Base-by-base conservation (phyloP, 2,113 vertebrate species). In the Alligator mississippiensis region DNA sequence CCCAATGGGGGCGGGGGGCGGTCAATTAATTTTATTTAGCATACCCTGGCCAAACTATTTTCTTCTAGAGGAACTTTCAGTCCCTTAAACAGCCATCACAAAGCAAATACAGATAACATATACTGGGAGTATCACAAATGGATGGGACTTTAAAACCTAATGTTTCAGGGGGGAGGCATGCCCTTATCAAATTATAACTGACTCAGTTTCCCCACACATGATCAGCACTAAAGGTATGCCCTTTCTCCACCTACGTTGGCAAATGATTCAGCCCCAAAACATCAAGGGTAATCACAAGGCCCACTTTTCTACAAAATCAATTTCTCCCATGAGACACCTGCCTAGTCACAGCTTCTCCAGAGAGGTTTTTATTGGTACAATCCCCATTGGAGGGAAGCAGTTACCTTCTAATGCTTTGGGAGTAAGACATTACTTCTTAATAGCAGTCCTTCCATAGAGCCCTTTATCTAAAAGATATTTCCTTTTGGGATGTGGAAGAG, bases 1-100 rank as follows among this genome's bases (percentile, higher is more conserved):
- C 0, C 0, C 15, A 60, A 19, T 4, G 21, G 21, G 1, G 77
- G 11, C 55, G 80, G 55, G 74, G 84, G 84, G 11, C 0, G 0
- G 3, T 34, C 22, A 12, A 21, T 72, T 82, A 24, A 72, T 85
- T 92, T 34, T 57, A 4, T 6, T 80, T 7, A 80, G 27, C 11
- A 57, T 5, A 80, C 1, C 1, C 5, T 77, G 30, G 22, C 30
- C 38, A 10, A 79, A 58, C 9, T 62, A 18, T 72, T 89, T 17
- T 3, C 14, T 70, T 88, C 12, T 16, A 62, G 13, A 55, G 10
- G 4, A 9, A 1, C 11, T 47, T 89, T 62, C 6, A 6, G 7
- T 82, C 81, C 24, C 58, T 19, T 60, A 14, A 22, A 70, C 55
- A 1, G 11, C 19, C 82, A 88, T 77, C 74, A 2, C 17, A 38